These are phyloP conservation scores for Sebastes umbrosus DNA, from an alignment of 2,797 vertebrate genomes.

Conservation along the genomic window DNA sequence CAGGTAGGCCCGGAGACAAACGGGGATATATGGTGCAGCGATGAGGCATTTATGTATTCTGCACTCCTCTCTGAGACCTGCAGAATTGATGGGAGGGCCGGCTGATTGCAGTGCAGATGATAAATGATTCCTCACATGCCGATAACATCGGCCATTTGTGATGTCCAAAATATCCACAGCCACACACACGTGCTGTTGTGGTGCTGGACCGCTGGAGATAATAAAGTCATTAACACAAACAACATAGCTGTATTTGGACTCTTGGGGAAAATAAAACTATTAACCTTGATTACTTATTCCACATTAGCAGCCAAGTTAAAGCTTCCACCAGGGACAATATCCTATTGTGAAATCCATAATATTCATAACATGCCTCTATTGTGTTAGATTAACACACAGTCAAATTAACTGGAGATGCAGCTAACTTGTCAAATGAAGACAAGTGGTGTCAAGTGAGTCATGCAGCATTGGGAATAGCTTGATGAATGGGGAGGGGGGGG, in stretches of 20 bases:
- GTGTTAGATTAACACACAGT: background rate
- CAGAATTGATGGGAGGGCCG: conserved; percentile 57
- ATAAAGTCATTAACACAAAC: background rate
- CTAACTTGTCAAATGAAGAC: background rate
- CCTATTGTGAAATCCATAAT: background rate
- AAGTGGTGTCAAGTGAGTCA: background rate
- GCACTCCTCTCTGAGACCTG: conserved; percentile 31
- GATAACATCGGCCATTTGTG: conserved; percentile 42
- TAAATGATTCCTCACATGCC: conserved; percentile 64
- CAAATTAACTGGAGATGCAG: background rate
- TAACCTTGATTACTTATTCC: background rate
- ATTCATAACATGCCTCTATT: background rate
- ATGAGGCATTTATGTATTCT: conserved; percentile 46
- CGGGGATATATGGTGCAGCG: background rate
- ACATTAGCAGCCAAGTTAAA: background rate
- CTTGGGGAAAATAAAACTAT: background rate
- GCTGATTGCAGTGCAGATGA: conserved; percentile 59
- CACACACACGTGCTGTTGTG: background rate
- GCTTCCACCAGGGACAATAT: background rate
- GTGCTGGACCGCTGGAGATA: background rate
- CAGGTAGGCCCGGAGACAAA: conserved; percentile 32
- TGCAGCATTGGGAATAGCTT: background rate
- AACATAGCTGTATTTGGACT: background rate
- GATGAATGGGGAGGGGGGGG: background rate
- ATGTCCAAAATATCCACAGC: conserved; percentile 28